Evolutionary conservation across 2,113 vertebrate species (phyloP), one percentile per base, ranked within the genome.

Genomic region (Vidua chalybeata): DNA sequence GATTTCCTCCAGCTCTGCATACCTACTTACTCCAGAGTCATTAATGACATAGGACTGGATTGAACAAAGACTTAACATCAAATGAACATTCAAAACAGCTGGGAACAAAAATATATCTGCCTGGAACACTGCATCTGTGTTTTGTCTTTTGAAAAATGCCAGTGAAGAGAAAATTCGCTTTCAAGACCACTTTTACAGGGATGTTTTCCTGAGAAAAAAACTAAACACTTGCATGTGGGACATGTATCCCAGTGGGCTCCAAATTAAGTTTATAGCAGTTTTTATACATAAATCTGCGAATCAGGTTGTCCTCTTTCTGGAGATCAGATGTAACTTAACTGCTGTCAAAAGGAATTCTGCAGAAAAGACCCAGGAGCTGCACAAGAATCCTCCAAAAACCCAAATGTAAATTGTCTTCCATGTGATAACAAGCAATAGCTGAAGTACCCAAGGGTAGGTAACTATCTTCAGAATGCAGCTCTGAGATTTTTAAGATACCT

Each of bases 1-100:
- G 96, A 96, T 97, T 97, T 97, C 97, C 95, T 89, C 77, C 61
- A 76, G 81, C 73, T 93, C 90, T 97, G 94, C 86, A 69, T 35
- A 94, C 85, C 88, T 92, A 95, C 94, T 97, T 96, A 95, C 59
- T 84, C 77, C 79, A 63, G 31, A 93, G 90, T 91, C 87, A 94
- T 94, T 91, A 96, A 90, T 75, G 77, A 95, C 94, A 93, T 1
- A 92, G 74, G 26, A 56, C 46, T 43, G 58, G 80, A 80, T 9
- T 80, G 68, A 96, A 97, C 93, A 97, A 95, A 96, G 96, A 84
- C 81, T 81, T 59, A 73, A 77, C 76, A 97, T 93, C 92, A 93
- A 96, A 93, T 85, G 46, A 94, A 69, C 52, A 75, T 92, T 96
- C 82, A 93, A 90, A 95, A 67, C 76, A 87, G 80, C 78, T 74